Percentiles rank a stretch among this genome's conserved stretches.
Evolutionary conservation across 2,113 vertebrate genomes (phyloP).

Genomic region (Callocephalon fimbriatum): DNA sequence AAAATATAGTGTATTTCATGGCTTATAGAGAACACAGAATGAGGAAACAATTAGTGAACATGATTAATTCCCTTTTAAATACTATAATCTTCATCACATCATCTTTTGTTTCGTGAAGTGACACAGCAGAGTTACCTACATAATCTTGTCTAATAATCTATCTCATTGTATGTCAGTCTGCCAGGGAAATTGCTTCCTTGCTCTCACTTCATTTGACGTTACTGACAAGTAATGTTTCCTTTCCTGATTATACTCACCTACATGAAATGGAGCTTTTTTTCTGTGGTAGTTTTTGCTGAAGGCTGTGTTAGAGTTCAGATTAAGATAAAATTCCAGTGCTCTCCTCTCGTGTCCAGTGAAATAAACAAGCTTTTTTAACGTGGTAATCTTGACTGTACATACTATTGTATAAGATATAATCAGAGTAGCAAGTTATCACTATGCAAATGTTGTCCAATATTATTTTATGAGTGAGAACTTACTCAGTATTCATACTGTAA

Average conservation of each 20-base stretch:
- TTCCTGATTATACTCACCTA: slow-evolving; percentile 43
- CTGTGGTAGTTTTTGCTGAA: neutral
- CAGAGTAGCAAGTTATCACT: neutral
- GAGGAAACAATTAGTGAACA: neutral
- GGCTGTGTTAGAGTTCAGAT: neutral
- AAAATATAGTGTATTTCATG: neutral
- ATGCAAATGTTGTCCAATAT: neutral
- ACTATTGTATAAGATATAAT: neutral
- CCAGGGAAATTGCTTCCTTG: slow-evolving; percentile 26
- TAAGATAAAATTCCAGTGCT: neutral
- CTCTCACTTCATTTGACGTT: slow-evolving; percentile 36
- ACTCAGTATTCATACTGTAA: neutral
- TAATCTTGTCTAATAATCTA: slow-evolving; percentile 35
- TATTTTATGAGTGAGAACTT: neutral
- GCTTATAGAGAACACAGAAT: neutral
- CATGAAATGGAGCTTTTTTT: neutral
- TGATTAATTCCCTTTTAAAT: slow-evolving; percentile 8
- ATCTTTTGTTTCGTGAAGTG: neutral
- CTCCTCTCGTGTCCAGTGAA: neutral
- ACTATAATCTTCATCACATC: neutral
- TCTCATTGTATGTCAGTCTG: neutral
- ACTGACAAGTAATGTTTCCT: slow-evolving; percentile 47
- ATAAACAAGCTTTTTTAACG: neutral
- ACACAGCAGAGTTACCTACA: neutral
- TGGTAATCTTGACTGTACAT: neutral